Evolutionary conservation across 2,888 invertebrate species (phyloP).

Genomic region (Chymomyza amoena): DNA sequence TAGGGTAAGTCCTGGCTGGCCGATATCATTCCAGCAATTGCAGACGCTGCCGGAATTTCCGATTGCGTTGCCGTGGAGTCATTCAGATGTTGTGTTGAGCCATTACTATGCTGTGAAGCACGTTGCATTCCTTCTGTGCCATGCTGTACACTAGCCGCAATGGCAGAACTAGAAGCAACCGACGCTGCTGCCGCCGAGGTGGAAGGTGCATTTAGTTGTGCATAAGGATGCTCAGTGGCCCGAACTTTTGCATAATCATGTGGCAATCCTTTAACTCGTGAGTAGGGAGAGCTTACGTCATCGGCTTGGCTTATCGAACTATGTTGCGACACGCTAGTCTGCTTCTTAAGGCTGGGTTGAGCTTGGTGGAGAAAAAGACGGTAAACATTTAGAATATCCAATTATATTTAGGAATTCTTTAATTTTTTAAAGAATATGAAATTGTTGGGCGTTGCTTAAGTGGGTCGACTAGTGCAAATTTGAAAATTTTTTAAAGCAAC

Average conservation of each 20-base stretch:
- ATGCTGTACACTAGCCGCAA: slow-evolving; percentile 28
- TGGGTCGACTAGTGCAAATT: no score
- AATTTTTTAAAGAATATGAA: no score
- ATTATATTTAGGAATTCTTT: neutral
- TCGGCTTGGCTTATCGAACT: slow-evolving; percentile 82
- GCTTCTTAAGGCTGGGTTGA: slow-evolving; percentile 76
- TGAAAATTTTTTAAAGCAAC: no score
- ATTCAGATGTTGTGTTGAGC: slow-evolving; percentile 53
- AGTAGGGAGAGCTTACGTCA: slow-evolving; percentile 83
- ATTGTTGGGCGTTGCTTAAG: no score
- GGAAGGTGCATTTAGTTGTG: slow-evolving; percentile 77
- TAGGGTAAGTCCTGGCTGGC: slow-evolving; percentile 93
- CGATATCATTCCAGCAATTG: slow-evolving; percentile 90
- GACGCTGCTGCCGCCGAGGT: slow-evolving; percentile 58
- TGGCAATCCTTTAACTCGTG: slow-evolving; percentile 83
- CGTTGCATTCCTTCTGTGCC: slow-evolving; percentile 42
- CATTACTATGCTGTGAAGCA: slow-evolving; percentile 53
- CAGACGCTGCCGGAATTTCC: slow-evolving; percentile 91
- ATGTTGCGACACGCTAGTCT: slow-evolving; percentile 82
- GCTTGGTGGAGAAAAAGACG: slow-evolving; percentile 50
- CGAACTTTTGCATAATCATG: slow-evolving; percentile 83
- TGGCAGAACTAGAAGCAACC: slow-evolving; percentile 41
- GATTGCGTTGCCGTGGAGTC: slow-evolving; percentile 72
- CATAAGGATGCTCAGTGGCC: slow-evolving; percentile 78
- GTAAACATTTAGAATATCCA: neutral